These are phyloP conservation scores for Austrolebias charrua DNA, from an alignment of 2,797 vertebrate genomes.

Conservation along the genomic window DNA sequence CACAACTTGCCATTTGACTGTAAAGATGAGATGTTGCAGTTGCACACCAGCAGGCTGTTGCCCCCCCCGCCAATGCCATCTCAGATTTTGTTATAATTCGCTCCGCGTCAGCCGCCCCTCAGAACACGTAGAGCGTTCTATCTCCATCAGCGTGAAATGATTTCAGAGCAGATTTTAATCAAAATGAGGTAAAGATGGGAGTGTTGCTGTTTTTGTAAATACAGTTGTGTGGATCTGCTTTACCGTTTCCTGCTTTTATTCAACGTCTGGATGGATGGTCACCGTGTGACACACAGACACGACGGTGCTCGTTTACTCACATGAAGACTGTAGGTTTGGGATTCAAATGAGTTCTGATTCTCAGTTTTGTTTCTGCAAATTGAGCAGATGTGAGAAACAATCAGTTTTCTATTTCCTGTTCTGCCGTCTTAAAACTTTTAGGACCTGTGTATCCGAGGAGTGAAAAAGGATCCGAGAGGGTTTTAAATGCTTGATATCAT, in stretches of 20 bases:
- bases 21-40: constrained; percentile 54
- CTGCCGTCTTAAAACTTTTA: not conserved
- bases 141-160: constrained; percentile 40
- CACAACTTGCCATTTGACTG: constrained; percentile 37
- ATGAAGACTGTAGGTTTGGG: not conserved
- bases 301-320: not conserved
- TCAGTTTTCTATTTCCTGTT: too few relatives aligned
- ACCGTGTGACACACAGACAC: too few relatives aligned
- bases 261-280: too few relatives aligned
- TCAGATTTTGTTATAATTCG: constrained; percentile 64
- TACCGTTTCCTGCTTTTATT: too few relatives aligned
- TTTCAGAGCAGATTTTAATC: constrained; percentile 42
- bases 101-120: constrained; percentile 18
- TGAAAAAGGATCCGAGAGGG: too few relatives aligned
- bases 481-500: too few relatives aligned
- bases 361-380: not conserved
- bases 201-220: constrained; percentile 64
- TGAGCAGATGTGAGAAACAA: not conserved
- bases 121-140: constrained; percentile 45
- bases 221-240: constrained; percentile 46
- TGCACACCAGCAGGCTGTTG: constrained; percentile 49
- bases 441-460: too few relatives aligned
- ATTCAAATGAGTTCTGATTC: not conserved
- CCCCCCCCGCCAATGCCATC: constrained; percentile 59
- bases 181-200: constrained; percentile 31